phyloP scores from a whole-genome alignment of 2,888 invertebrate genomes.

The Strigamia transsilvanica region DNA sequence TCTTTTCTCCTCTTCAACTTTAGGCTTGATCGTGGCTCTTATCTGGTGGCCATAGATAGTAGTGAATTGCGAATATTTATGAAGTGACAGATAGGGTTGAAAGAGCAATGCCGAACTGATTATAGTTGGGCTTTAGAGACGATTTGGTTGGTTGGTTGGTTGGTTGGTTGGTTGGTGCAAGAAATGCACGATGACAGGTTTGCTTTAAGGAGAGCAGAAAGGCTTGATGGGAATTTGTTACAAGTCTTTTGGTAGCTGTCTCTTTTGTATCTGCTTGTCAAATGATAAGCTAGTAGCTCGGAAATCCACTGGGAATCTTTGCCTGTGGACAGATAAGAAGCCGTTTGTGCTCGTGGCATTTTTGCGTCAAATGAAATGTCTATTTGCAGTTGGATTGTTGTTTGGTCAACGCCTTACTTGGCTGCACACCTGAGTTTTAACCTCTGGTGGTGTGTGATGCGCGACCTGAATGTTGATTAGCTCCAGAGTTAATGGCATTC shows the following conservation, averaged over 20 bases:
- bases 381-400: slow-evolving; percentile 25
- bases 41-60: slow-evolving; percentile 1
- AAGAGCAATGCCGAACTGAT: neutral
- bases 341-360: neutral
- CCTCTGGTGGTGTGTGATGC: slow-evolving; percentile 4
- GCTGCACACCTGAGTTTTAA: slow-evolving; percentile 30
- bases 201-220: slow-evolving; percentile 18
- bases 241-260: slow-evolving; percentile 11
- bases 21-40: neutral
- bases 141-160: neutral
- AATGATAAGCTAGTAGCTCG: slow-evolving; percentile 20
- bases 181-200: slow-evolving; percentile 6
- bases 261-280: slow-evolving; percentile 21
- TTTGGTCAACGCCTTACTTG: slow-evolving; percentile 3
- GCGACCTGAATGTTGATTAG: slow-evolving; percentile 5
- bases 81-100: slow-evolving; percentile 30
- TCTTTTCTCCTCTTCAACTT: neutral
- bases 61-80: slow-evolving; percentile 30
- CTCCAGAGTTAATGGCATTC: neutral
- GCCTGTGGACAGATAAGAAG: slow-evolving; percentile 8
- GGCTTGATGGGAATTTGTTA: slow-evolving; percentile 21
- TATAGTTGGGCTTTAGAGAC: neutral
- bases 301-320: slow-evolving; percentile 21
- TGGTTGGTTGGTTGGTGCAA: neutral
- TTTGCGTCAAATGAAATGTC: slow-evolving; percentile 2